phyloP scores from a whole-genome alignment of 2,113 vertebrate species.

The Hystrix brachyura region DNA sequence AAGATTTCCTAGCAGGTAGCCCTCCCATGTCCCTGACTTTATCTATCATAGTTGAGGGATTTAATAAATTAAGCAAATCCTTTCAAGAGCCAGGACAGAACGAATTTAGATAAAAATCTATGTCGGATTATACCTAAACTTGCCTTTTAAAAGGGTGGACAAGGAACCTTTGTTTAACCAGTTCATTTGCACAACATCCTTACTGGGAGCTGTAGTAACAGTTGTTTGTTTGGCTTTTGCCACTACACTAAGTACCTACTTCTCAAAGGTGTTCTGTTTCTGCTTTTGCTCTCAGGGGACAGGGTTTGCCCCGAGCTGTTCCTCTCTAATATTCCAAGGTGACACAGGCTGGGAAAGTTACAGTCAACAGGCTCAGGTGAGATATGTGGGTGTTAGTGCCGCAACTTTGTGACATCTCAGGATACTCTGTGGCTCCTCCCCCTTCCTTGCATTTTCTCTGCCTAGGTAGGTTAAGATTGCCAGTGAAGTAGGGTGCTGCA shows the following conservation, averaged over 20 bases:
- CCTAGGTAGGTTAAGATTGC: not conserved
- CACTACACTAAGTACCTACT: not conserved
- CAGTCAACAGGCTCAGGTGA: not conserved
- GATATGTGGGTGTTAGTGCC: not conserved
- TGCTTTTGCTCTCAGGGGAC: conserved; percentile 21
- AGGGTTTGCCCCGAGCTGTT: conserved; percentile 34
- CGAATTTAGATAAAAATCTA: conserved; percentile 15
- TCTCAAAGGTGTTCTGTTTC: conserved; percentile 39
- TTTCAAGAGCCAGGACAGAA: conserved; percentile 41
- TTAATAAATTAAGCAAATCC: conserved; percentile 61
- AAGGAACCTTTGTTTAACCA: conserved; percentile 24
- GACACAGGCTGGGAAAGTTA: conserved; percentile 8
- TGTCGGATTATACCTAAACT: not conserved
- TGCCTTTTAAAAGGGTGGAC: conserved; percentile 44
- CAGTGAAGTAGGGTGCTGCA: conserved; percentile 11
- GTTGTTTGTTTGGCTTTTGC: conserved; percentile 28
- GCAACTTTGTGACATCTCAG: conserved; percentile 19
- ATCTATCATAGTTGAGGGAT: not conserved
- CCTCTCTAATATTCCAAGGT: conserved; percentile 6
- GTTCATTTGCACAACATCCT: not conserved
- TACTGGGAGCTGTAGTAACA: conserved; percentile 34
- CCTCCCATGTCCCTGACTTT: conserved; percentile 71
- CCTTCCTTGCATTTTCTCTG: not conserved
- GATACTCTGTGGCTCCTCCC: not conserved
- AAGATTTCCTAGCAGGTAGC: conserved; percentile 59